Percentiles rank a stretch among this genome's conserved stretches.
Evolutionary conservation across 2,888 invertebrate genomes (phyloP).

Genomic region (Andrena dorsata): DNA sequence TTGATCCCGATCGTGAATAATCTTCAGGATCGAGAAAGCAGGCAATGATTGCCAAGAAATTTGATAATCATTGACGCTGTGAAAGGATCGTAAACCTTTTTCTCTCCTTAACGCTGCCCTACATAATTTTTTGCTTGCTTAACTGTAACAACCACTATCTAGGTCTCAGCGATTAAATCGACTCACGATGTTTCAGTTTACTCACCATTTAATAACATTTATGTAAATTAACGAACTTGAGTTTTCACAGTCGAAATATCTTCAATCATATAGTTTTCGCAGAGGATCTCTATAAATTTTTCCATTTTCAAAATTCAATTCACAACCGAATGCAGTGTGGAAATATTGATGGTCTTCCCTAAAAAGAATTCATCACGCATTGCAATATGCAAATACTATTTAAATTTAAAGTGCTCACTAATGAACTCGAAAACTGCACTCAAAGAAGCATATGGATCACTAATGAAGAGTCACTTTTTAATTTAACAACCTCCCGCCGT

Average conservation of each 20-base stretch:
- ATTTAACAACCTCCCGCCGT: background rate
- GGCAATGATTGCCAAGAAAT: background rate
- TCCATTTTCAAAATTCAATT: background rate
- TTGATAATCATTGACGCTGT: constrained; percentile 1
- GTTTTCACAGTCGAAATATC: background rate
- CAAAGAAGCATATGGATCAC: background rate
- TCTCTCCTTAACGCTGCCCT: background rate
- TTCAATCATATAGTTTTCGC: background rate
- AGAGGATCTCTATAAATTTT: background rate
- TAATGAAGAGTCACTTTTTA: background rate
- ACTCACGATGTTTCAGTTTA: background rate
- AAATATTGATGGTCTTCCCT: background rate
- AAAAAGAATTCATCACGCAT: too few relatives aligned
- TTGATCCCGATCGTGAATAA: constrained; percentile 1
- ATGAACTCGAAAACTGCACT: too few relatives aligned
- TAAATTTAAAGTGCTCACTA: background rate
- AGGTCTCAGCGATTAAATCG: background rate
- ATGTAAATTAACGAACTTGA: background rate
- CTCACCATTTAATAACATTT: background rate
- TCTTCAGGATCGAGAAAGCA: constrained; percentile 5
- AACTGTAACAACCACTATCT: background rate
- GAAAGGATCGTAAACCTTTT: constrained; percentile 13
- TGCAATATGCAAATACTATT: background rate
- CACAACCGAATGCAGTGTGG: background rate
- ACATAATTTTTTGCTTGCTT: background rate